These are phyloP conservation scores for Eupithecia insigniata DNA, from an alignment of 2,888 invertebrate species.

Conservation along the genomic window DNA sequence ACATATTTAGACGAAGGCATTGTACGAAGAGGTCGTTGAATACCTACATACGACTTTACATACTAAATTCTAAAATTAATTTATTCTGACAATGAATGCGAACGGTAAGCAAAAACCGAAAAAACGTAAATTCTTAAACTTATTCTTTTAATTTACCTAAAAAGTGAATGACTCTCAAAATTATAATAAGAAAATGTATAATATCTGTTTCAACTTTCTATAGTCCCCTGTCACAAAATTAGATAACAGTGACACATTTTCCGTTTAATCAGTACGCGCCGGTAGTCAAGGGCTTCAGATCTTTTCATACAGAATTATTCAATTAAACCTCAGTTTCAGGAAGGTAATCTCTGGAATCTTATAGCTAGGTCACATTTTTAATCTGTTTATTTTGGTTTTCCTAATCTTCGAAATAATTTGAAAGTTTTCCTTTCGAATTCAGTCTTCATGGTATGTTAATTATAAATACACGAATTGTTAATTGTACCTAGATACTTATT, in stretches of 20 bases:
- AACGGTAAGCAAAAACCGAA: neutral
- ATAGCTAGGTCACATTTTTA: neutral
- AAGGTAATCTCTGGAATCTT: conserved; percentile 9
- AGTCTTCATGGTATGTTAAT: no score
- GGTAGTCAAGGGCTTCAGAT: conserved; percentile 27
- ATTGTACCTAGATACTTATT: no score
- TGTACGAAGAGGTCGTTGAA: neutral
- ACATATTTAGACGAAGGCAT: neutral
- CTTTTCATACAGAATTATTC: conserved; percentile 31
- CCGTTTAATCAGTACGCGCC: conserved; percentile 25
- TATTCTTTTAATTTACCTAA: neutral
- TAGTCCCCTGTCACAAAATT: conserved; percentile 9
- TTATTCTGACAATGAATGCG: neutral
- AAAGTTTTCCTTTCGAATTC: no score
- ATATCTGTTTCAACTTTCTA: neutral
- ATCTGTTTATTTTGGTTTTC: neutral
- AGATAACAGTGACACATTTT: conserved; percentile 23
- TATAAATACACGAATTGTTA: no score
- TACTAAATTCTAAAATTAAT: neutral
- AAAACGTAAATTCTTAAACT: neutral
- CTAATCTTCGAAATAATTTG: neutral
- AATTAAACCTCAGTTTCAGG: conserved; percentile 23
- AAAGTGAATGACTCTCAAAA: neutral
- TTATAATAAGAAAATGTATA: neutral
- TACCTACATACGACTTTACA: neutral